Conservation (phyloP, 2,888 invertebrate species). For the Harpagoxenus sublaevis region DNA sequence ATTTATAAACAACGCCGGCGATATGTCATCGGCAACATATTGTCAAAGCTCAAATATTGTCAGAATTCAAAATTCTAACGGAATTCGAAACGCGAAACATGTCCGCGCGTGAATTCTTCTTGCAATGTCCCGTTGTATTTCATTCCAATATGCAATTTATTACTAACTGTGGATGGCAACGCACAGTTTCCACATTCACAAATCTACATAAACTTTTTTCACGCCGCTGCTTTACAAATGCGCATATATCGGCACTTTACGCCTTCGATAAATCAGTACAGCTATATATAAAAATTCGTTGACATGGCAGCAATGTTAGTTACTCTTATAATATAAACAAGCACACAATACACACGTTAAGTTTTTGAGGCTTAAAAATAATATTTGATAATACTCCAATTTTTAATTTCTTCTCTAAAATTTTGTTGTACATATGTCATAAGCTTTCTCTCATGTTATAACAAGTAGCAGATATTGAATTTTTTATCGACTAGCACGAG, state of each 20-base stretch:
- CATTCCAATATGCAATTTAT: constrained; percentile 32
- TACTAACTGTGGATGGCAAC: neutral
- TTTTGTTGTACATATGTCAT: neutral
- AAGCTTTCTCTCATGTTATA: neutral
- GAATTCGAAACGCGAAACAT: constrained; percentile 64
- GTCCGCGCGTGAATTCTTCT: constrained; percentile 26
- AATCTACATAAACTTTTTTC: constrained; percentile 28
- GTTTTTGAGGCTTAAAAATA: neutral
- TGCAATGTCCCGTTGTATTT: constrained; percentile 22
- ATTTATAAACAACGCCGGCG: constrained; percentile 55
- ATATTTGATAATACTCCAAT: neutral
- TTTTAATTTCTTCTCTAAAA: constrained; percentile 13
- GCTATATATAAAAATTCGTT: constrained; percentile 8
- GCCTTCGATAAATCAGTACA: constrained; percentile 12
- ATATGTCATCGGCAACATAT: constrained; percentile 63
- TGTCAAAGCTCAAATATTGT: constrained; percentile 16
- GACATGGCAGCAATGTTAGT: neutral
- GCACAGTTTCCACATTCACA: neutral
- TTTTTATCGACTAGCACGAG: neutral
- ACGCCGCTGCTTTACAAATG: neutral
- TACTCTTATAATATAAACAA: neutral
- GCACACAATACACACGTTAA: neutral
- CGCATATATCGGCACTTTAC: constrained; percentile 4
- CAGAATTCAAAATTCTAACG: constrained; percentile 67
- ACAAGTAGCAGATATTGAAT: neutral